Conservation (phyloP, 2,888 invertebrate species). For the Cantharis rufa region DNA sequence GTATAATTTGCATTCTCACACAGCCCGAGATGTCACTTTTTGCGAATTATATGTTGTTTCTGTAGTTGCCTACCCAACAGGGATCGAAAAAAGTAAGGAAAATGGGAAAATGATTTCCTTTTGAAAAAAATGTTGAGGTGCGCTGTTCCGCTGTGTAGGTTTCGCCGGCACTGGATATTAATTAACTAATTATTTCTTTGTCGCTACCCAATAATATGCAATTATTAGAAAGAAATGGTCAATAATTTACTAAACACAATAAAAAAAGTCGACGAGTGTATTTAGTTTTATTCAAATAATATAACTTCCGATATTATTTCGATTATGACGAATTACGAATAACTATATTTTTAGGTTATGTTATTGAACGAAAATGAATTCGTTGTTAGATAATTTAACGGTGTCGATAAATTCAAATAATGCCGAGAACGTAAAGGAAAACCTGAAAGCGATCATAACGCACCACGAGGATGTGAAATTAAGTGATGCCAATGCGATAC, state of each 20-base stretch:
- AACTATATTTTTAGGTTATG: not conserved
- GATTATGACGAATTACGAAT: not conserved
- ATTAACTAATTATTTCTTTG: not conserved
- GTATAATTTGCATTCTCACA: too few relatives aligned
- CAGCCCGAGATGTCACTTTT: too few relatives aligned
- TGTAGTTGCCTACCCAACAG: too few relatives aligned
- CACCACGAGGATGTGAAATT: conserved; percentile 58
- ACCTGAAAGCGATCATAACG: conserved; percentile 57
- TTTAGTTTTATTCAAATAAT: not conserved
- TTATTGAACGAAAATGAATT: conserved; percentile 16
- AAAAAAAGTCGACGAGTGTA: not conserved
- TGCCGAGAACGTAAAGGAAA: conserved; percentile 56
- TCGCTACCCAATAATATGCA: not conserved
- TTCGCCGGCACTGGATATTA: too few relatives aligned
- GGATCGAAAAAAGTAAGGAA: too few relatives aligned
- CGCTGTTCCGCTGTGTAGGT: too few relatives aligned
- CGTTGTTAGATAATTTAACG: conserved; percentile 18
- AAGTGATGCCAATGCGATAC: conserved; percentile 57
- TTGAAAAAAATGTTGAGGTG: too few relatives aligned
- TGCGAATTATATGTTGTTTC: too few relatives aligned
- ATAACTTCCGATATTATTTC: not conserved
- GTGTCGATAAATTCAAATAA: conserved; percentile 46
- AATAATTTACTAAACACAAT: not conserved
- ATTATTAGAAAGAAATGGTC: not conserved
- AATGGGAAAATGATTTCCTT: too few relatives aligned